Conservation (phyloP, 2,797 vertebrate genomes). For the Tauraco hartlaubi region DNA sequence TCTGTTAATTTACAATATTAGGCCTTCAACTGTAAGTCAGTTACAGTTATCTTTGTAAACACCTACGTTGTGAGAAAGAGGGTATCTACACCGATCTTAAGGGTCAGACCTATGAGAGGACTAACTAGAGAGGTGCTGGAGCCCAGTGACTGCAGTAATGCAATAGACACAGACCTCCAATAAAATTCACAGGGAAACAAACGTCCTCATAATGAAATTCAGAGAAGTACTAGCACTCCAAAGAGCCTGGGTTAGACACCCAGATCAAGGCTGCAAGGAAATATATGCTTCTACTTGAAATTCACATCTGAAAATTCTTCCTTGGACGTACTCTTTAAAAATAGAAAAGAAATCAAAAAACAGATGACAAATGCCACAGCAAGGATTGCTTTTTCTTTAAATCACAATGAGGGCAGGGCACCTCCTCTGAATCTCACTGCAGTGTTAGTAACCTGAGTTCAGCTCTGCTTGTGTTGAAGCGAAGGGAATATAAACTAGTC, state of each 20-base stretch:
- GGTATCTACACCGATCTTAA: background rate
- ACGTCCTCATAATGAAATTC: background rate
- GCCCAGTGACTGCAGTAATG: background rate
- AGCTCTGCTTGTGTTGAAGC: background rate
- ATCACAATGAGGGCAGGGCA: background rate
- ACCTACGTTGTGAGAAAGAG: background rate
- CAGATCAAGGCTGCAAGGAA: background rate
- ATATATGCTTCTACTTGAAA: background rate
- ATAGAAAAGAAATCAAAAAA: fast-evolving
- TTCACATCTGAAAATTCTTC: fast-evolving
- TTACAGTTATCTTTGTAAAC: background rate
- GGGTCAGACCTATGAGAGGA: background rate
- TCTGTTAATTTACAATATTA: background rate
- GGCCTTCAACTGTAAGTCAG: background rate
- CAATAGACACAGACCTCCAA: background rate
- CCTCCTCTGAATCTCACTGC: background rate
- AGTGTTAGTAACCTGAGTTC: background rate
- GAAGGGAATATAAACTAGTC: background rate
- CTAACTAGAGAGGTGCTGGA: background rate
- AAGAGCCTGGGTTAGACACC: background rate
- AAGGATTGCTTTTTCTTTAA: background rate
- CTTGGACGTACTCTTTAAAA: background rate
- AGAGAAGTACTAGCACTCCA: background rate
- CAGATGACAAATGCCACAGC: background rate
- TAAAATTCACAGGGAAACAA: background rate